A percentile compares a stretch with the other conserved stretches of the same genome.
Conservation (phyloP, 2,113 vertebrate genomes). For the Prunella himalayana region DNA sequence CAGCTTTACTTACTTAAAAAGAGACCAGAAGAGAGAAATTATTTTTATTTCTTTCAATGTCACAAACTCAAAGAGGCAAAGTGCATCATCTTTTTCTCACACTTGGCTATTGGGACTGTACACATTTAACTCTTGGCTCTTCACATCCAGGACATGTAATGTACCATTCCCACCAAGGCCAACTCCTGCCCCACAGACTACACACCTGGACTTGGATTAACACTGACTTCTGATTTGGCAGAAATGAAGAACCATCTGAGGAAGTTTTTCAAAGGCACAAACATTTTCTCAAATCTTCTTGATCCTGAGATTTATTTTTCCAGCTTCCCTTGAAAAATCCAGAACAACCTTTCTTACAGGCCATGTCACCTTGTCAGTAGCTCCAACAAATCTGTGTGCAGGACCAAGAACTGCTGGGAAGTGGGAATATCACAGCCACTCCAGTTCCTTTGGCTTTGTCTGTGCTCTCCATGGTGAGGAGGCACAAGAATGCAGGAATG, state of each 20-base stretch:
- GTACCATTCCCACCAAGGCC: neutral
- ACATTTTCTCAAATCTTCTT: neutral
- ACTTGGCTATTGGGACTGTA: neutral
- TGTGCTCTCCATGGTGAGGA: neutral
- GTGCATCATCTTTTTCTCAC: neutral
- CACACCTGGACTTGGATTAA: neutral
- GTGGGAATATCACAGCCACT: neutral
- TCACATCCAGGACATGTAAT: neutral
- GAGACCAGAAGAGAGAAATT: neutral
- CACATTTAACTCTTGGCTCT: neutral
- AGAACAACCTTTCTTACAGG: neutral
- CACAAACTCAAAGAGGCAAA: neutral
- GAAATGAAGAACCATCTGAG: neutral
- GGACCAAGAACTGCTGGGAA: neutral
- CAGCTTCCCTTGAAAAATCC: neutral
- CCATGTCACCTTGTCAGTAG: neutral
- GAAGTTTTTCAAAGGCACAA: neutral
- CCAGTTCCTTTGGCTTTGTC: neutral
- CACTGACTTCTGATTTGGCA: neutral
- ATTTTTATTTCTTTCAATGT: neutral
- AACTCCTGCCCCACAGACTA: neutral
- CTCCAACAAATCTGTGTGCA: neutral
- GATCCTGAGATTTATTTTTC: neutral
- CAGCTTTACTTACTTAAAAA: neutral
- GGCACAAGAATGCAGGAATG: neutral